Evolutionary conservation across 2,797 vertebrate species (phyloP).

Genomic region (Ispidina lecontei): DNA sequence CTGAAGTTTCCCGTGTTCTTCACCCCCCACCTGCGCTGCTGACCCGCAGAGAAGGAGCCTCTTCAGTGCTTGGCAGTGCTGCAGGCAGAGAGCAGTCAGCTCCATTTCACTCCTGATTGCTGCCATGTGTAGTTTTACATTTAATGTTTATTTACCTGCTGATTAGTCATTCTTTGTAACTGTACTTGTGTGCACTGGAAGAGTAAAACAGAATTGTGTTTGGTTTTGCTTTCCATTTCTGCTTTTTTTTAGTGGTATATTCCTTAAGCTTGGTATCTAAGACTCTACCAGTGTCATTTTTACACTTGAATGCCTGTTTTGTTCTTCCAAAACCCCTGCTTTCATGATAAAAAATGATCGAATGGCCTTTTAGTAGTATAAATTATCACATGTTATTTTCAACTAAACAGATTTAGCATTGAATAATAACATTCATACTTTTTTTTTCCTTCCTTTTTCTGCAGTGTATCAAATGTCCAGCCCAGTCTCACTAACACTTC

Average conservation of each 20-base stretch:
- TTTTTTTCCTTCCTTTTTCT: not conserved
- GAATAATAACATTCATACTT: not conserved
- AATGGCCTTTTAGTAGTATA: not conserved
- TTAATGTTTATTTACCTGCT: not conserved
- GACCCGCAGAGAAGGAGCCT: accelerated
- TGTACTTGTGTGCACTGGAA: not conserved
- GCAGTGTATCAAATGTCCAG: not conserved
- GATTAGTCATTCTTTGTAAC: not conserved
- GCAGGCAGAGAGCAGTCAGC: accelerated
- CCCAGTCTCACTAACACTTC: not conserved
- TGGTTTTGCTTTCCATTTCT: not conserved
- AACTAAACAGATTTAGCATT: not conserved
- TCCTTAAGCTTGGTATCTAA: not conserved
- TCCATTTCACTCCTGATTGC: accelerated
- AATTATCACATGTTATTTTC: not conserved
- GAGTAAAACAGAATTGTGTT: not conserved
- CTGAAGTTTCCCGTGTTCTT: accelerated
- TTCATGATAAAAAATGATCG: not conserved
- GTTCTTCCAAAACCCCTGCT: not conserved
- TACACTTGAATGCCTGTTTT: not conserved
- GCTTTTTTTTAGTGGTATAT: not conserved
- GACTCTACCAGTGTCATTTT: not conserved
- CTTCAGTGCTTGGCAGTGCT: accelerated
- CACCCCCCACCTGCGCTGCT: accelerated
- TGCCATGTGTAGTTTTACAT: accelerated